Evolutionary conservation across 2,888 invertebrate species (phyloP).

Genomic region (Drosophila melanocephala): DNA sequence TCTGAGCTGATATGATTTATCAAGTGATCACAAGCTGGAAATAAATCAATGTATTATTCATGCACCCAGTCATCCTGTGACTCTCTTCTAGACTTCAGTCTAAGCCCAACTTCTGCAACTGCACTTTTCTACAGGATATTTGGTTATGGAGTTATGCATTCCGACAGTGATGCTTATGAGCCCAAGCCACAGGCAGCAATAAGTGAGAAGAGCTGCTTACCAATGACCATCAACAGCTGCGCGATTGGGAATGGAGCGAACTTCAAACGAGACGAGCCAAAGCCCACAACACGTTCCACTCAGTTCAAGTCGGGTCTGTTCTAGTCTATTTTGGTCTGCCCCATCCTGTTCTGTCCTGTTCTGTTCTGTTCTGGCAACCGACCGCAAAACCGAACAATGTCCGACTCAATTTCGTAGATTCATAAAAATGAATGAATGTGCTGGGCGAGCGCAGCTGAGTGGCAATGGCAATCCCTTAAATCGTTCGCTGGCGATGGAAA

Average conservation of each 20-base stretch:
- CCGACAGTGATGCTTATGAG: conserved; percentile 46
- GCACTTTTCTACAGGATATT: not conserved
- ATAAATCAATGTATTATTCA: not conserved
- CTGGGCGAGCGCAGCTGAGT: conserved; percentile 7
- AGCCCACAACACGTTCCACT: conserved; percentile 44
- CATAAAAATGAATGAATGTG: conserved; percentile 79
- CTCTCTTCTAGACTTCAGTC: not conserved
- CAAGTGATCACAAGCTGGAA: not conserved
- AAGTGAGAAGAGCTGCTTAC: conserved; percentile 25
- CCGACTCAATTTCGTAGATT: conserved; percentile 76
- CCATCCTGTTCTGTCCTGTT: not conserved
- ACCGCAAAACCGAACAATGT: conserved; percentile 77
- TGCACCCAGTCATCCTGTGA: not conserved
- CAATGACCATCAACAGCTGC: conserved; percentile 51
- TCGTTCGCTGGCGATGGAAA: conserved; percentile 67
- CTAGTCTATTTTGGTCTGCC: not conserved
- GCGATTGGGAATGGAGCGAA: conserved; percentile 20
- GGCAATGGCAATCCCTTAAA: conserved; percentile 62
- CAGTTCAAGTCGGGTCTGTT: not conserved
- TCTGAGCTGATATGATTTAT: not conserved
- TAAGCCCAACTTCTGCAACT: not conserved
- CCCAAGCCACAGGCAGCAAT: conserved; percentile 25
- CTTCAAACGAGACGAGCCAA: conserved; percentile 19
- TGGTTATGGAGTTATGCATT: conserved; percentile 27
- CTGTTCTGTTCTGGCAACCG: conserved; percentile 18